Conservation (phyloP, 2,113 vertebrate species). For the Oryzias celebensis region DNA sequence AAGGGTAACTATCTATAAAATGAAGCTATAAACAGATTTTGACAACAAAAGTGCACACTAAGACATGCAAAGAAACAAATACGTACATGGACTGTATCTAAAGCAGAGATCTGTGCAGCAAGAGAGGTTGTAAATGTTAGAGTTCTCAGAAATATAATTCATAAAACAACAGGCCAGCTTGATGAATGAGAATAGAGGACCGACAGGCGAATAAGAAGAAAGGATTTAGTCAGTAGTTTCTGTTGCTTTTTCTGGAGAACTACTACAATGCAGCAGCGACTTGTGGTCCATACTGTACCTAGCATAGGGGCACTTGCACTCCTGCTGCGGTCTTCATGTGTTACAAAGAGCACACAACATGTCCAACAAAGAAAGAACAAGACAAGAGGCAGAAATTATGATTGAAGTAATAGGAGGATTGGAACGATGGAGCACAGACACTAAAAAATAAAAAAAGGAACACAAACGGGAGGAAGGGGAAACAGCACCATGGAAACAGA, state of each 20-base stretch:
- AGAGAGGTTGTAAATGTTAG: constrained; percentile 20
- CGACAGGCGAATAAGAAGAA: neutral
- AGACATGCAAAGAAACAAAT: constrained; percentile 57
- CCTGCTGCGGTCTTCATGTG: constrained; percentile 92
- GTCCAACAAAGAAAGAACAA: constrained; percentile 79
- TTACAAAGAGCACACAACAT: constrained; percentile 84
- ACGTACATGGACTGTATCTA: constrained; percentile 23
- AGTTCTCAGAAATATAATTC: constrained; percentile 22
- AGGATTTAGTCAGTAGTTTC: constrained; percentile 28
- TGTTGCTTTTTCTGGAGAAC: constrained; percentile 39
- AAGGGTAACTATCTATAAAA: constrained; percentile 13
- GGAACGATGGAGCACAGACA: constrained; percentile 27
- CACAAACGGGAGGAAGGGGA: constrained; percentile 19
- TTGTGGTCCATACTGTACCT: constrained; percentile 85
- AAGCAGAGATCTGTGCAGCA: constrained; percentile 22
- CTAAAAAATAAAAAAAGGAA: constrained; percentile 8
- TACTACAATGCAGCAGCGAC: constrained; percentile 60
- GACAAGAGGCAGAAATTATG: constrained; percentile 75
- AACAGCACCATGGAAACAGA: constrained; percentile 25
- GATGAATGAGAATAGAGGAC: constrained; percentile 24
- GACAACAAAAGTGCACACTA: constrained; percentile 16
- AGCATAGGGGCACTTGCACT: constrained; percentile 93
- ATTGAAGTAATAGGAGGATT: constrained; percentile 42
- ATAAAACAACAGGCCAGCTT: constrained; percentile 24
- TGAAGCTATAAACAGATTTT: neutral